A percentile compares a stretch with the other conserved stretches of the same genome.
Evolutionary conservation across 2,888 invertebrate genomes (phyloP).

Genomic region (Erebia ligea): DNA sequence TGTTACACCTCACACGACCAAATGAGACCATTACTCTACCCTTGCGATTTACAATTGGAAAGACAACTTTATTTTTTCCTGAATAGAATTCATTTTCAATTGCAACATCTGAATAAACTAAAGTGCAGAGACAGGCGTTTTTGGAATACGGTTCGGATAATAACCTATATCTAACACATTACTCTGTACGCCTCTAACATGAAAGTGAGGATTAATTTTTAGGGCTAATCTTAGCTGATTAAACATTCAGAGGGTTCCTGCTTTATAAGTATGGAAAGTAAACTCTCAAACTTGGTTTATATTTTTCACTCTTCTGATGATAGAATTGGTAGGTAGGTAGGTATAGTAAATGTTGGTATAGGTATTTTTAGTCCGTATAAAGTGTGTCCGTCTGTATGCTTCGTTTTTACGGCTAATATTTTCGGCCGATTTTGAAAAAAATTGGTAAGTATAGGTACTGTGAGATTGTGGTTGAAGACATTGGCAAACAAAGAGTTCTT

Average conservation of each 20-base stretch:
- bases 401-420: no score
- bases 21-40: constrained; percentile 74
- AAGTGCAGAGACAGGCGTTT: constrained; percentile 59
- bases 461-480: no score
- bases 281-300: background rate
- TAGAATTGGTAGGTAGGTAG: background rate
- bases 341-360: background rate
- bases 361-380: no score
- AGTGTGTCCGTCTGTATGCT: no score
- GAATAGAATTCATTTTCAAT: constrained; percentile 53
- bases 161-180: constrained; percentile 40
- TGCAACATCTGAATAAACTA: constrained; percentile 46
- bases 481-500: no score
- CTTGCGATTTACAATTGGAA: constrained; percentile 50
- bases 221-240: constrained; percentile 24
- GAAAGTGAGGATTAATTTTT: constrained; percentile 38
- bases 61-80: constrained; percentile 54
- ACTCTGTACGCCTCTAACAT: constrained; percentile 36
- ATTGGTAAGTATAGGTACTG: no score
- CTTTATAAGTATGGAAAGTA: constrained; percentile 13
- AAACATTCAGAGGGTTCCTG: constrained; percentile 30
- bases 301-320: background rate
- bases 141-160: constrained; percentile 54
- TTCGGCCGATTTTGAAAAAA: no score
- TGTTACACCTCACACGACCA: constrained; percentile 70